Evolutionary conservation across 2,113 vertebrate species (phyloP).

Genomic region (Chascanopsetta lugubris): DNA sequence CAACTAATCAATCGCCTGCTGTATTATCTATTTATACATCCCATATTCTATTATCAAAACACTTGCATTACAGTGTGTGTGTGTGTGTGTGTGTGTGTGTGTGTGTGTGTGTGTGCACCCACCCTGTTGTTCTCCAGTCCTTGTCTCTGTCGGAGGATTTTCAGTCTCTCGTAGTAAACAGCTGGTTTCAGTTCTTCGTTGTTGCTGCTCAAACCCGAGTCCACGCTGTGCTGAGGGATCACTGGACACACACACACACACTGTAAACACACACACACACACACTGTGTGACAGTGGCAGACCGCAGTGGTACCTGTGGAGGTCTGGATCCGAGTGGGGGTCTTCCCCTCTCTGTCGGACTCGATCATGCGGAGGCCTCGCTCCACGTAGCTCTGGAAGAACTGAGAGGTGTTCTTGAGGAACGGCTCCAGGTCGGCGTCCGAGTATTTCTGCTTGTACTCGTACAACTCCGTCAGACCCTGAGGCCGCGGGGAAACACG

Average conservation of each 20-base stretch:
- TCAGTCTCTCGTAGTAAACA: constrained; percentile 94
- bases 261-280: background rate
- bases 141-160: constrained; percentile 94
- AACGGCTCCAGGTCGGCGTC: constrained; percentile 96
- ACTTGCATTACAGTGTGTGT: too few relatives aligned
- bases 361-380: constrained; percentile 96
- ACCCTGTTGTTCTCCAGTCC: constrained; percentile 95
- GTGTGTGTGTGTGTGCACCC: constrained; percentile 19
- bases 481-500: constrained; percentile 58
- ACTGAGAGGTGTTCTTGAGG: constrained; percentile 95
- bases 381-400: constrained; percentile 99
- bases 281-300: background rate
- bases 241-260: constrained; percentile 74
- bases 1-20: too few relatives aligned
- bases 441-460: constrained; percentile 97
- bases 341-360: constrained; percentile 92
- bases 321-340: constrained; percentile 85
- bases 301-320: constrained; percentile 82
- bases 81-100: background rate
- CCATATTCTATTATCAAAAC: too few relatives aligned
- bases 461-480: constrained; percentile 96
- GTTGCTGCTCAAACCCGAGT: constrained; percentile 86
- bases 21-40: too few relatives aligned
- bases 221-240: constrained; percentile 86
- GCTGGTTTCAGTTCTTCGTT: constrained; percentile 94